Percentiles rank a stretch among this genome's conserved stretches.
Conservation (phyloP, 2,888 invertebrate genomes). For the Orgyia antiqua region DNA sequence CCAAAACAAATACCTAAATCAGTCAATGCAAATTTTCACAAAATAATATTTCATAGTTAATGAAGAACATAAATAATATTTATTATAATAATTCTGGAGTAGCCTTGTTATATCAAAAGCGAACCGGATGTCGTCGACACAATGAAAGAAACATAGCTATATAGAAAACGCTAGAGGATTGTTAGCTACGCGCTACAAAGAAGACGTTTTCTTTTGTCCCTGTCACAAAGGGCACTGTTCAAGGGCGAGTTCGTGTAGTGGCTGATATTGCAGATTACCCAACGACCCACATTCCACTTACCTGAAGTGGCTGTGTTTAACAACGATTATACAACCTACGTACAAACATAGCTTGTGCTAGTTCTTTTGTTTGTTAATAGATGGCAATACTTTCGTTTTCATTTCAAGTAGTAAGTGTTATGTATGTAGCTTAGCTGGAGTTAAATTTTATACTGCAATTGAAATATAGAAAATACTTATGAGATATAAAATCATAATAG, state of each 20-base stretch:
- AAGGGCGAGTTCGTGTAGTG: slow-evolving; percentile 48
- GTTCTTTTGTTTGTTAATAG: slow-evolving; percentile 18
- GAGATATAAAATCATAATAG: too few relatives aligned
- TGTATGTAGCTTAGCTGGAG: too few relatives aligned
- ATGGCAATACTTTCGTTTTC: slow-evolving; percentile 21
- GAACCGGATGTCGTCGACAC: slow-evolving; percentile 25
- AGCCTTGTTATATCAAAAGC: slow-evolving; percentile 26
- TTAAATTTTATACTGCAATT: too few relatives aligned
- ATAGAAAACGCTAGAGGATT: slow-evolving; percentile 25
- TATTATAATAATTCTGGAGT: too few relatives aligned
- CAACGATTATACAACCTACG: slow-evolving; percentile 3
- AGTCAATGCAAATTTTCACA: too few relatives aligned
- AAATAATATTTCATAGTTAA: too few relatives aligned
- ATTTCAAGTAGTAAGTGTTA: too few relatives aligned
- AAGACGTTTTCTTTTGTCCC: slow-evolving; percentile 55
- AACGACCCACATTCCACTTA: slow-evolving; percentile 25
- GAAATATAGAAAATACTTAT: too few relatives aligned
- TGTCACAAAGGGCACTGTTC: slow-evolving; percentile 51
- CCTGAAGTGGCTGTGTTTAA: slow-evolving; percentile 10
- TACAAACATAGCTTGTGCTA: slow-evolving; percentile 7
- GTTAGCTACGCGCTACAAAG: slow-evolving; percentile 43
- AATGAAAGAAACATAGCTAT: slow-evolving; percentile 28
- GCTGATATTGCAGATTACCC: slow-evolving; percentile 56
- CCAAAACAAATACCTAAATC: too few relatives aligned
- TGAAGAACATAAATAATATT: too few relatives aligned